phyloP scores from a whole-genome alignment of 2,113 vertebrate species.

The Sinocyclocheilus anophthalmus region DNA sequence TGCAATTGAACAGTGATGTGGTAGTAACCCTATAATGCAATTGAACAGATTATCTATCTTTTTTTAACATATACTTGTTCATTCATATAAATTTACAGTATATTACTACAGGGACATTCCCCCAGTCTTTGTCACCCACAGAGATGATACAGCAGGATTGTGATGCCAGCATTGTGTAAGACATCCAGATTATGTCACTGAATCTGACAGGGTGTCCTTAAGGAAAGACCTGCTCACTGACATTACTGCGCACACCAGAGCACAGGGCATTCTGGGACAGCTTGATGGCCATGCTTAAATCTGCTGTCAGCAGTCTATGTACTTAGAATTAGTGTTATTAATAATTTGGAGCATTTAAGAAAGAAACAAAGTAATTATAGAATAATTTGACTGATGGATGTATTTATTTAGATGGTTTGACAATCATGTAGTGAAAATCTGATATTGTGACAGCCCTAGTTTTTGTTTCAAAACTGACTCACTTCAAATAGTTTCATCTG shows the following conservation, averaged over 20 bases:
- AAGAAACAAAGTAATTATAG: too few species aligned
- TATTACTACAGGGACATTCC: neutral
- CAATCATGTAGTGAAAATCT: too few species aligned
- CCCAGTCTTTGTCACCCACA: too few species aligned
- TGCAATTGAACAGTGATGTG: neutral
- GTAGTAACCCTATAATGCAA: neutral
- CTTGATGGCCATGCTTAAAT: neutral
- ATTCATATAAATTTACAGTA: neutral
- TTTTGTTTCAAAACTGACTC: too few species aligned
- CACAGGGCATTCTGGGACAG: neutral
- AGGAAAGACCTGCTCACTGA: neutral
- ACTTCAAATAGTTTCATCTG: too few species aligned
- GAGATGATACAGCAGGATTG: neutral
- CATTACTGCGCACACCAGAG: neutral
- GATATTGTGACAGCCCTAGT: too few species aligned
- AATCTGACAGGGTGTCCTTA: neutral
- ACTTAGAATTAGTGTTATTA: neutral
- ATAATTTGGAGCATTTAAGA: neutral
- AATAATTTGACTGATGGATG: too few species aligned
- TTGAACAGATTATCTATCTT: neutral
- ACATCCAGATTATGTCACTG: neutral
- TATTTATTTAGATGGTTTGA: too few species aligned
- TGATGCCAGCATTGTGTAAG: slow-evolving; percentile 4
- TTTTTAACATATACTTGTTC: neutral
- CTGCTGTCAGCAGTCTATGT: neutral